phyloP scores from a whole-genome alignment of 2,888 invertebrate species.

The Scaeva pyrastri region DNA sequence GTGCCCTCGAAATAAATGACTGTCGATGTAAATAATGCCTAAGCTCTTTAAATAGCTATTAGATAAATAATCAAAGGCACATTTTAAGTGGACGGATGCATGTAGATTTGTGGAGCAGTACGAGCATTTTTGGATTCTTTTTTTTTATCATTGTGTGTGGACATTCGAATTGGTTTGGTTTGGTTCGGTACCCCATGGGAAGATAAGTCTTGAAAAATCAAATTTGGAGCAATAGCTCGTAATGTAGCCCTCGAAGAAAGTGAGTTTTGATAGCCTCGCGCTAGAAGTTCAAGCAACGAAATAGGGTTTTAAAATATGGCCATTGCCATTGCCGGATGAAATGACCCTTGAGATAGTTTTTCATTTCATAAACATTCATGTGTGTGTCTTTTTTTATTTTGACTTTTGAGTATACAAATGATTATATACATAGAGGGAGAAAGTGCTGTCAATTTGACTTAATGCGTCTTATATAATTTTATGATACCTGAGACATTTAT shows the following conservation, averaged over 20 bases:
- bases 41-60: slow-evolving; percentile 68
- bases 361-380: neutral
- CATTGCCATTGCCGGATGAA: slow-evolving; percentile 9
- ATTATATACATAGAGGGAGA: slow-evolving; percentile 45
- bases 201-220: slow-evolving; percentile 1
- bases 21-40: slow-evolving; percentile 69
- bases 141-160: slow-evolving; percentile 34
- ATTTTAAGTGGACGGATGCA: slow-evolving; percentile 58
- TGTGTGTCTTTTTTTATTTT: neutral
- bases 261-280: slow-evolving; percentile 44
- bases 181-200: slow-evolving; percentile 46
- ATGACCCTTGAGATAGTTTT: slow-evolving; percentile 35
- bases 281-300: slow-evolving; percentile 9
- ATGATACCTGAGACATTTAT: slow-evolving; percentile 18
- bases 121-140: neutral
- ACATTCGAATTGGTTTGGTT: slow-evolving; percentile 57
- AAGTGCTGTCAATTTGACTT: slow-evolving; percentile 43
- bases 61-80: slow-evolving; percentile 58
- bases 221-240: slow-evolving; percentile 49
- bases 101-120: slow-evolving; percentile 64
- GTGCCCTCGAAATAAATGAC: slow-evolving; percentile 60
- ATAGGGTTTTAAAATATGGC: slow-evolving; percentile 13
- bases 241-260: slow-evolving; percentile 57
- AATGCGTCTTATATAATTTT: slow-evolving; percentile 57
- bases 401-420: slow-evolving; percentile 11